These are phyloP conservation scores for Acrocephalus scirpaceus DNA, from an alignment of 2,797 vertebrate species.

Conservation along the genomic window DNA sequence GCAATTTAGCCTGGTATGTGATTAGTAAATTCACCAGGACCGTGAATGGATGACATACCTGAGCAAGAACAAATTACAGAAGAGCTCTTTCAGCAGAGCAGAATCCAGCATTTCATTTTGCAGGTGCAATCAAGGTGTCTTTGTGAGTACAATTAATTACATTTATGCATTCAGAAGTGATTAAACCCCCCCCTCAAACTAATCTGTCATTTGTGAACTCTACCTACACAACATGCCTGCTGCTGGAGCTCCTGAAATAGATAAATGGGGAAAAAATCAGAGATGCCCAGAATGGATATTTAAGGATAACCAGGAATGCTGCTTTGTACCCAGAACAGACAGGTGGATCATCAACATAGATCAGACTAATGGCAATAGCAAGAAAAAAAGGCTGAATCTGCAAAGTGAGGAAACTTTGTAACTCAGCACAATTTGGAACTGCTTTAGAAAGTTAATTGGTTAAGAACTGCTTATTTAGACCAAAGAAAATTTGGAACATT, in stretches of 20 bases:
- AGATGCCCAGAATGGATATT: neutral
- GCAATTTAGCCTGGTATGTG: neutral
- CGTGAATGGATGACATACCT: neutral
- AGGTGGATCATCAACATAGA: neutral
- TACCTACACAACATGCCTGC: neutral
- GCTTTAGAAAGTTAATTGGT: constrained; percentile 26
- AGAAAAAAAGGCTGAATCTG: neutral
- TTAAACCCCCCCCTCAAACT: neutral
- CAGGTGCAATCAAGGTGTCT: constrained; percentile 51
- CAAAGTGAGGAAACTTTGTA: neutral
- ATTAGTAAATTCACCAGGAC: neutral
- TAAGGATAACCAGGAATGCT: neutral
- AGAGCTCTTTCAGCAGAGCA: neutral
- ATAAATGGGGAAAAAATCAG: neutral
- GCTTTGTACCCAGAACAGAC: neutral
- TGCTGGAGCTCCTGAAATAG: constrained; percentile 11
- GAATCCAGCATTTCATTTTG: constrained; percentile 9
- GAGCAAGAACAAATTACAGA: constrained; percentile 1
- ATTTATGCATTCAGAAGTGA: constrained; percentile 10
- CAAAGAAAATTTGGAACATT: neutral
- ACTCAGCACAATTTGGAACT: constrained; percentile 20
- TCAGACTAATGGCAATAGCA: neutral
- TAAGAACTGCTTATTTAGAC: constrained; percentile 24
- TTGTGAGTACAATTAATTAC: constrained; percentile 67
- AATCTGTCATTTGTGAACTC: neutral